Percentiles rank a stretch among this genome's conserved stretches.
phyloP scores from a whole-genome alignment of 2,113 vertebrate genomes.

The Merops nubicus region DNA sequence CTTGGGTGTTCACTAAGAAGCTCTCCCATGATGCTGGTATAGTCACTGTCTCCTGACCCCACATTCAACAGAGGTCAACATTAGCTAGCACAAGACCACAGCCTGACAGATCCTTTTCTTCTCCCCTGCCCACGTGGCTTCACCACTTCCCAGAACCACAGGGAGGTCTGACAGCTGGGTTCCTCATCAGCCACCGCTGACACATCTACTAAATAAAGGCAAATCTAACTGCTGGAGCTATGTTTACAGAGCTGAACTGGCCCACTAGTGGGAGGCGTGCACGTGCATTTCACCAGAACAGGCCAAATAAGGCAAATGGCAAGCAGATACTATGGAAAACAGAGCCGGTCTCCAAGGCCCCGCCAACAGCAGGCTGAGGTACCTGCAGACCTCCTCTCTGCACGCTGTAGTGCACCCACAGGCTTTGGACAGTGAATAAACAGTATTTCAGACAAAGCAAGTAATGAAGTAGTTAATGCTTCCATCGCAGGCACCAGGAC shows the following conservation, averaged over 20 bases:
- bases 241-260: neutral
- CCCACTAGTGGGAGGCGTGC: neutral
- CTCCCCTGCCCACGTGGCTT: neutral
- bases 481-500: neutral
- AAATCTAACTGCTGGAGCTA: neutral
- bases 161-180: neutral
- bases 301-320: neutral
- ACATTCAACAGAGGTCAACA: neutral
- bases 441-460: neutral
- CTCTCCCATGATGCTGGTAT: neutral
- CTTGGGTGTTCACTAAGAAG: accelerated
- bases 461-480: neutral
- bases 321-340: neutral
- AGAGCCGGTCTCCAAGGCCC: neutral
- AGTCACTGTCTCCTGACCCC: neutral
- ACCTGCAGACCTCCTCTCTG: neutral
- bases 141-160: neutral
- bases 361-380: neutral
- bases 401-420: neutral
- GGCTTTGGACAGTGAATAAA: neutral
- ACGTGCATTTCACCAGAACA: neutral
- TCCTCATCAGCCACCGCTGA: neutral
- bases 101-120: neutral
- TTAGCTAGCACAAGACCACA: neutral
- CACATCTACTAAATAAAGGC: neutral